Base-by-base conservation (phyloP, 2,797 vertebrate genomes). In the Sarcoramphus papa region DNA sequence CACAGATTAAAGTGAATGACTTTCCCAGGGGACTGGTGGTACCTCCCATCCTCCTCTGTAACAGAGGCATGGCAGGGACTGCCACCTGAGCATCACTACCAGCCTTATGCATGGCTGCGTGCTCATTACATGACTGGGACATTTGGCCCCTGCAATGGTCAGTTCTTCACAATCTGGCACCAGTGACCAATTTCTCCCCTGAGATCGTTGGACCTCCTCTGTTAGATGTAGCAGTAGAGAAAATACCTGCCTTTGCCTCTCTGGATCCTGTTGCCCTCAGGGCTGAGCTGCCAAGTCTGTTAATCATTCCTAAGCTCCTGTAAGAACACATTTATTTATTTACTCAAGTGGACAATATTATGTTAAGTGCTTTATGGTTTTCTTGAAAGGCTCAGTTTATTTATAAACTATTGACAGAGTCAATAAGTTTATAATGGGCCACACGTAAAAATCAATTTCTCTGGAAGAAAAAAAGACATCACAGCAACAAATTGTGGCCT, bases 361-460 rank as follows among this genome's bases (percentile, higher is more conserved):
- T 82, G 83, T 85, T 95, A 96, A 98, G 93, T 95, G 92, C 92
- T 93, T 97, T 88, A 95, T 83, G 93, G 85, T 63, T 96, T 94
- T 95, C 95, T 88, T 95, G 96, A 97, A 96, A 93, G 88, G 82
- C 64, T 96, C 68, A 19, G 88, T 95, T 97, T 95, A 94, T 93
- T 94, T 97, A 96, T 97, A 93, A 97, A 95, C 93, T 97, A 92
- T 95, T 30, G 60, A 93, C 41, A 28, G 79, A 97, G 95, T 97
- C 97, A 96, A 91, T 97, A 97, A 96, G 93, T 96, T 97, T 93
- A 97, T 95, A 97, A 98, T 96, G 97, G 97, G 93, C 90, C 85
- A 93, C 81, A 82, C 64, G 95, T 95, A 92, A 95, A 97, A 98
- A 98, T 98, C 97, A 97, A 98, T 97, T 95, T 56, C 70, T 90